Base-by-base conservation (phyloP, 2,888 invertebrate species). In the Chelonus formosanus region DNA sequence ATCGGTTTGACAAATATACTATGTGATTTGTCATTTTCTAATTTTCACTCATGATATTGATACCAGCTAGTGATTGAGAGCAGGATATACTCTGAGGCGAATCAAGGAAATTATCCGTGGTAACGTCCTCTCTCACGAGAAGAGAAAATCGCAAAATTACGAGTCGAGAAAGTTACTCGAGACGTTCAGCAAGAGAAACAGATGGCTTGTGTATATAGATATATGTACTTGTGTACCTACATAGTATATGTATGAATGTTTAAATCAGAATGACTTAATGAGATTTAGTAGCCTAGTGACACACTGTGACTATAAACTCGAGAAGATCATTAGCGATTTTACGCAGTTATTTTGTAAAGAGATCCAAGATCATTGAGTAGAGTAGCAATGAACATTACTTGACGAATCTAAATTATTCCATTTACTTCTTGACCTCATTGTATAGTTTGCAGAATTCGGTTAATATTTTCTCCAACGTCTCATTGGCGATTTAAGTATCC, bases 271-370 rank as follows among this genome's bases (percentile, higher is more conserved):
- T 47, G 36, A 20, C 36, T 58, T 44, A 10, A 35, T 5, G 47
- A 48, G 36, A 47, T 50, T 50, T 55, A 55, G 55, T 62, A 55
- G 47, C 62, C 54, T 35, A 62, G 62, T 62, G 48, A 62, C 62
- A 62, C 54, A 62, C 62, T 55, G 47, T 52, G 35, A 47, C 47
- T 32, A 45, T 10, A 45, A 32, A 62, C 43, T 43, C 10, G 40
- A 47, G 36, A 34, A 56, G 56, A 52, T 61, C 61, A 61, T 61
- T 61, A 61, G 61, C 20, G 61, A 61, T 61, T 61, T 61, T 61
- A 61, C 52, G 52, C 52, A 44, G 7, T 56, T 44, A 20, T 56
- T 7, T 43, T 20, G 36, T 31, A 10, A 50, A 50, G 48, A 10
- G 48, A 10, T 5, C 3, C 48, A 20, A 10, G 31, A 50, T 20